phyloP scores from a whole-genome alignment of 1,140 invertebrate species.

The Lepidurus couesii region DNA sequence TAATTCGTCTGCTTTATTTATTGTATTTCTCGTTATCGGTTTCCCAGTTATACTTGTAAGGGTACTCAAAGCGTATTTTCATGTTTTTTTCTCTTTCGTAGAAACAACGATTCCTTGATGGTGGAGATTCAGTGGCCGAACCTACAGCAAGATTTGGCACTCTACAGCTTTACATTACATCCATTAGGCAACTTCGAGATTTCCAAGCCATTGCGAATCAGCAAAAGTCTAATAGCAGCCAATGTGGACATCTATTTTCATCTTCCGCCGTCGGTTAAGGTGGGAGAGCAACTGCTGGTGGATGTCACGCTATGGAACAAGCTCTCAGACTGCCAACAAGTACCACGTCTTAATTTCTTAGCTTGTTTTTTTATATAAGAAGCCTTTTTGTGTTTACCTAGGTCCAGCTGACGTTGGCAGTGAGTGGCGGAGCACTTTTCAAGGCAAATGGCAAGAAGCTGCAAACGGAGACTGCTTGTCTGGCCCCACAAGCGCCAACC shows the following conservation, averaged over 20 bases:
- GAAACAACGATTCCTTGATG: neutral
- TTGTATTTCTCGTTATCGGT: too few species aligned
- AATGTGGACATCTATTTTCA: constrained; percentile 19
- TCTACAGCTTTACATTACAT: neutral
- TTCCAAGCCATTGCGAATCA: neutral
- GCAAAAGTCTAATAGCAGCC: neutral
- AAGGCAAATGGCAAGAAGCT: constrained; percentile 7
- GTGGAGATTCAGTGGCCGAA: constrained; percentile 1
- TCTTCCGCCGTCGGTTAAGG: neutral
- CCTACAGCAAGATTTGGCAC: neutral
- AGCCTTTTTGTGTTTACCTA: neutral
- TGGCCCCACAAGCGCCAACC: neutral
- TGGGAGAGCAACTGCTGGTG: constrained; percentile 2
- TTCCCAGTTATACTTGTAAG: too few species aligned
- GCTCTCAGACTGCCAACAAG: neutral
- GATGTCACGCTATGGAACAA: constrained; percentile 2
- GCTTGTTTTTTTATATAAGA: neutral
- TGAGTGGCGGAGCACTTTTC: neutral
- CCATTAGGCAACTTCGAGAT: neutral
- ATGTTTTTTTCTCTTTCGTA: neutral
- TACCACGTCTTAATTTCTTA: neutral
- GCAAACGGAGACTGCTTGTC: neutral
- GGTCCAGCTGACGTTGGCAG: constrained; percentile 13
- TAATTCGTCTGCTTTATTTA: neutral
- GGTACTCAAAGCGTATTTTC: neutral